phyloP scores from a whole-genome alignment of 2,797 vertebrate species.

The Cynodonichthys magdalenae region DNA sequence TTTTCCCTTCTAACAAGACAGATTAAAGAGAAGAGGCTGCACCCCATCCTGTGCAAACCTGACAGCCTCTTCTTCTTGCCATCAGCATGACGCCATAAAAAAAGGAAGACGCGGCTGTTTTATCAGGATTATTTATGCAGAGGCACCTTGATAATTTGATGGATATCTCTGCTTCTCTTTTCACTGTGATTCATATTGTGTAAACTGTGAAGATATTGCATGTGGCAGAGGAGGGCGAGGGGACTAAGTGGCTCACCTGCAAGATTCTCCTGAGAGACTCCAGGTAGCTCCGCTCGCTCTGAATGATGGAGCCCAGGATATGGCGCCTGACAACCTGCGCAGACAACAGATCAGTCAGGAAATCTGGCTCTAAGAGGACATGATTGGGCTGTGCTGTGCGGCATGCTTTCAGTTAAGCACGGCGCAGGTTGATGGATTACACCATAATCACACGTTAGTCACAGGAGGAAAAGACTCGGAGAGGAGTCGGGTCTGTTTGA shows the following conservation, averaged over 20 bases:
- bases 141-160: constrained; percentile 67
- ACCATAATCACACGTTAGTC: constrained; percentile 58
- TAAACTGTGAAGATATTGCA: constrained; percentile 60
- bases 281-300: constrained; percentile 93
- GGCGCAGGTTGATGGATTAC: constrained; percentile 54
- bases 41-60: constrained; percentile 25
- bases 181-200: constrained; percentile 37
- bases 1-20: constrained; percentile 43
- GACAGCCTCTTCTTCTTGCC: constrained; percentile 25
- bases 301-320: constrained; percentile 92
- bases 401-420: constrained; percentile 42
- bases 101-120: constrained; percentile 41
- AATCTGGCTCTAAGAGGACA: constrained; percentile 50
- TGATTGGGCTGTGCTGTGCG: constrained; percentile 40
- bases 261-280: constrained; percentile 91
- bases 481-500: constrained; percentile 28
- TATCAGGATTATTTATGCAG: constrained; percentile 58
- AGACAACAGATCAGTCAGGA: constrained; percentile 62
- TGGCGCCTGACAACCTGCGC: constrained; percentile 90
- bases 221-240: constrained; percentile 60
- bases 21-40: constrained; percentile 50
- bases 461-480: constrained; percentile 31
- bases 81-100: constrained; percentile 27
- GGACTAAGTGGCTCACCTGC: constrained; percentile 82
- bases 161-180: constrained; percentile 56